Conservation (phyloP, 2,888 invertebrate genomes). For the Pedicia rivosa region DNA sequence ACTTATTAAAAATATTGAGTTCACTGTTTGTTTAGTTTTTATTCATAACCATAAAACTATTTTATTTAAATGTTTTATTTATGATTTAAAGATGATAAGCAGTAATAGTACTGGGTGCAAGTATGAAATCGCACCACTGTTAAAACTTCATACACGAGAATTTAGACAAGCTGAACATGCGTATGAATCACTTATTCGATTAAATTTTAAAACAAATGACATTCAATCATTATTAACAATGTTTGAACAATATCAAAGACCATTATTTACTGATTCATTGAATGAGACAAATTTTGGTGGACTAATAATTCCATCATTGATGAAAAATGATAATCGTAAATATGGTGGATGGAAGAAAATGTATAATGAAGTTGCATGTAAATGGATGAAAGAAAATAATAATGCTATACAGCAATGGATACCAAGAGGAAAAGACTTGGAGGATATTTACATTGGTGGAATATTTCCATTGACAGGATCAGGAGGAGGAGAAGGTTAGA, state of each 20-base stretch:
- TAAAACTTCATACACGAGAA: constrained; percentile 47
- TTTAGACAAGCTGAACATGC: constrained; percentile 28
- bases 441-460: constrained; percentile 19
- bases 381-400: constrained; percentile 41
- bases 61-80: not conserved
- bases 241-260: constrained; percentile 21
- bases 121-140: constrained; percentile 50
- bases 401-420: constrained; percentile 34
- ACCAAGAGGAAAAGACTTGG: constrained; percentile 20
- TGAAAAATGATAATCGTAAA: not conserved
- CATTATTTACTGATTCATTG: constrained; percentile 14
- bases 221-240: constrained; percentile 25
- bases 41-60: not conserved
- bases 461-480: constrained; percentile 44
- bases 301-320: constrained; percentile 27
- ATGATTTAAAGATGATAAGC: constrained; percentile 10
- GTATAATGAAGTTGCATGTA: constrained; percentile 37
- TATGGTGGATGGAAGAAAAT: constrained; percentile 2
- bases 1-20: too few relatives aligned
- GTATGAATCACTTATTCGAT: not conserved
- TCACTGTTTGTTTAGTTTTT: too few relatives aligned
- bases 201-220: not conserved
- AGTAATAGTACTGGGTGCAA: constrained; percentile 34
- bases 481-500: constrained; percentile 10
- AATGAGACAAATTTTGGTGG: constrained; percentile 44